Base-by-base conservation (phyloP, 2,797 vertebrate species). In the Hypotaenidia philippensis region DNA sequence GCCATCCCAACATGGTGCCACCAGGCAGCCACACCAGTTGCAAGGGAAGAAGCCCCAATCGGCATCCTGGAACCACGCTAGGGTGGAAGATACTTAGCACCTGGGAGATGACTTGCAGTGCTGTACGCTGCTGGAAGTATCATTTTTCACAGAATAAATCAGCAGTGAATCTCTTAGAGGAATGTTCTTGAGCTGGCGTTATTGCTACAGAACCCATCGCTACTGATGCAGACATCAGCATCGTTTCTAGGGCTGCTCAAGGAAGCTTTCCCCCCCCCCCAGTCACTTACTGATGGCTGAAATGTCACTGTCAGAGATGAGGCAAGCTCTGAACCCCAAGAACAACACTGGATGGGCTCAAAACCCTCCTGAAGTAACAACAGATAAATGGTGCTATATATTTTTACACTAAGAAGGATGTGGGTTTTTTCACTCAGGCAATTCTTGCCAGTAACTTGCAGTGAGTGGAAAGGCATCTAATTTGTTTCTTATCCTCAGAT, bases 1-100 rank as follows among this genome's bases (percentile, higher is more conserved):
- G 41, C 76, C 45, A 12, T 34, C 79, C 20, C 49, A 12, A 60
- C 0, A 2, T 26, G 2, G 68, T 13, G 52, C 70, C 16, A 0
- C 45, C 16, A 44, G 59, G 76, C 76, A 90, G 12, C 55, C n/a
- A 32, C 38, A 11, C 47, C 4, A 70, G 6, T 6, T 68, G 40
- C 13, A 56, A 75, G 53, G 9, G 21, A 57, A 13, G 49, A 45
- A 49, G 15, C 36, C 49, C 53, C 21, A 3, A 6, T 13, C 7
- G 4, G 44, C 13, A 20, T 8, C 45, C 12, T n/a, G n/a, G n/a
- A 34, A 13, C 65, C 53, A 1, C 1, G 2, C 63, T 26, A 8
- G 3, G 10, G 47, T 6, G 59, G 15, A 2, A n/a, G 63, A 11
- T 47, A 26, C 9, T 52, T 10, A 64, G 38, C 13, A 52, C 68